A percentile compares a stretch with the other conserved stretches of the same genome.
phyloP scores from a whole-genome alignment of 2,888 invertebrate species.

The Euspilapteryx auroguttella region DNA sequence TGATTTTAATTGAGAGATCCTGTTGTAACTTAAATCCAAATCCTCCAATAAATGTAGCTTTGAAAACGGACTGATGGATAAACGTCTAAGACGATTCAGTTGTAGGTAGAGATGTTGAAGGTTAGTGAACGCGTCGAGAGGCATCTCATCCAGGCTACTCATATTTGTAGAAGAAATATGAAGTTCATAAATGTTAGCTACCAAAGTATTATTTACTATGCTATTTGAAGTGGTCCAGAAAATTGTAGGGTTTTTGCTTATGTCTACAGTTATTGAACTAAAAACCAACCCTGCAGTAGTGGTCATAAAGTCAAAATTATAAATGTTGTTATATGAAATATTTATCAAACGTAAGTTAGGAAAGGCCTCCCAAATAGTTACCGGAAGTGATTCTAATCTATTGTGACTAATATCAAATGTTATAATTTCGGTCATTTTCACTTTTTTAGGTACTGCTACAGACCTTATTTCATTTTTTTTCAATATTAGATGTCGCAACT shows the following conservation, averaged over 20 bases:
- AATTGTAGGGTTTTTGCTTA: constrained; percentile 40
- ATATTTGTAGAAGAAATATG: constrained; percentile 43
- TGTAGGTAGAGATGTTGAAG: constrained; percentile 77
- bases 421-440: constrained; percentile 29
- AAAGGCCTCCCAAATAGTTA: constrained; percentile 34
- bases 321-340: constrained; percentile 40
- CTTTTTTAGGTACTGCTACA: constrained; percentile 30
- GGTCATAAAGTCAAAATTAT: constrained; percentile 34
- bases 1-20: constrained; percentile 78
- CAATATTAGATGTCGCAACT: constrained; percentile 35
- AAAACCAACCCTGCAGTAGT: constrained; percentile 23
- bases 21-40: constrained; percentile 80
- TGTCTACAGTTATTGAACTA: constrained; percentile 37
- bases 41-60: constrained; percentile 74
- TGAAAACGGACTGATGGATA: constrained; percentile 83
- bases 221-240: constrained; percentile 27
- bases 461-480: constrained; percentile 44
- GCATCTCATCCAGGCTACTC: constrained; percentile 62
- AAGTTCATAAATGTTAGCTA: constrained; percentile 41
- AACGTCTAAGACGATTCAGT: constrained; percentile 73
- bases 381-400: constrained; percentile 29
- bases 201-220: constrained; percentile 29
- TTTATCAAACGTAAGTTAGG: constrained; percentile 45
- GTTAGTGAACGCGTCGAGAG: constrained; percentile 76
- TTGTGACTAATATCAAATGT: constrained; percentile 43